phyloP scores from a whole-genome alignment of 2,797 vertebrate species.

The Lithobates sylvaticus region DNA sequence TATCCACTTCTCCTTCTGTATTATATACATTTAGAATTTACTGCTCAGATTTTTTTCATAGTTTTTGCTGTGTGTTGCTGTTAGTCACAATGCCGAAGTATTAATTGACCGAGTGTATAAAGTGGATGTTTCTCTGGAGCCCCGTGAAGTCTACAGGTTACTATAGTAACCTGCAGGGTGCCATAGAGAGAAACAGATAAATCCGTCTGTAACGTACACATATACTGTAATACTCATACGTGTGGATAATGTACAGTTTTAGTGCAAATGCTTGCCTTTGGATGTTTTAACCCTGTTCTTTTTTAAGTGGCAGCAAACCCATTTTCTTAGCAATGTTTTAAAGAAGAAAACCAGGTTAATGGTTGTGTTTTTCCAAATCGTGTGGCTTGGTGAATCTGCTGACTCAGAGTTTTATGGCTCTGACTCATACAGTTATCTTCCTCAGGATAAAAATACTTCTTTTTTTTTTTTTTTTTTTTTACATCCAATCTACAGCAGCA shows the following conservation, averaged over 20 bases:
- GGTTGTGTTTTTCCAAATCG: background rate
- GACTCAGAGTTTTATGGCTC: constrained; percentile 44
- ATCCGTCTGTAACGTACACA: background rate
- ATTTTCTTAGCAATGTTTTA: background rate
- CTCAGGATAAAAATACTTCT: constrained; percentile 24
- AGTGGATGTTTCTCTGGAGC: constrained; percentile 7
- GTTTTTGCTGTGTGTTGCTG: background rate
- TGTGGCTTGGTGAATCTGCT: constrained; percentile 43
- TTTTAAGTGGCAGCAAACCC: background rate
- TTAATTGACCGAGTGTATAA: constrained; percentile 10
- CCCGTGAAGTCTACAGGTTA: constrained; percentile 8
- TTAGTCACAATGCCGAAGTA: background rate
- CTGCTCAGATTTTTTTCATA: background rate
- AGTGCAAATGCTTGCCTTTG: background rate
- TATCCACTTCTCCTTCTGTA: background rate
- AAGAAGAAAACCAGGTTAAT: constrained; percentile 17
- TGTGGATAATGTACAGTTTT: constrained; percentile 3
- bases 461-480: too few species aligned
- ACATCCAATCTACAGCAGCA: constrained; percentile 50
- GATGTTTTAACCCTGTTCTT: background rate
- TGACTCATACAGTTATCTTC: constrained; percentile 50
- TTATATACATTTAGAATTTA: too few species aligned
- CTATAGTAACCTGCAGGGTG: constrained; percentile 29
- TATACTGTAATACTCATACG: background rate
- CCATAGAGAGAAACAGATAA: constrained; percentile 11